These are phyloP conservation scores for Ceratitis capitata DNA, from an alignment of 1,140 invertebrate species.

Conservation along the genomic window DNA sequence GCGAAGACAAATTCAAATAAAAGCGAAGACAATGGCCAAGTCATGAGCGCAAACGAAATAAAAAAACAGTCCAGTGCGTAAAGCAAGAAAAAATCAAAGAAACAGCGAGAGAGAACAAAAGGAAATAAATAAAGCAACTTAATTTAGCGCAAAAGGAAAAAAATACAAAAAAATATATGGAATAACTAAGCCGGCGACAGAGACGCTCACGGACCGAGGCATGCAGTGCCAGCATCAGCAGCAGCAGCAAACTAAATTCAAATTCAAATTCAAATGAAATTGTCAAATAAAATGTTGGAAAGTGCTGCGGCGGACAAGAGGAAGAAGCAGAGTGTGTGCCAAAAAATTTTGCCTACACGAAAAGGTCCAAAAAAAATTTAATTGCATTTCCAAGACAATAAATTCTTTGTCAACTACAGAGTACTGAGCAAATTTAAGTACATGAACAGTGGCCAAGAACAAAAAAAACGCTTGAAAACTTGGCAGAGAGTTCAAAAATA, in stretches of 20 bases:
- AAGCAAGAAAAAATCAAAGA: background rate
- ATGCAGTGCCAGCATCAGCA: background rate
- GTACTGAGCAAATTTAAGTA: conserved; percentile 20
- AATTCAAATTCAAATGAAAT: background rate
- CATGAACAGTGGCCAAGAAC: background rate
- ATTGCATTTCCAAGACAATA: conserved; percentile 27
- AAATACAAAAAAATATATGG: background rate
- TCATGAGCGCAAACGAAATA: too few species aligned
- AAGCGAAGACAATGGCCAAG: background rate
- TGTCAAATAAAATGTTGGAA: conserved; percentile 19
- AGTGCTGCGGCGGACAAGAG: background rate
- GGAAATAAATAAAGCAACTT: background rate
- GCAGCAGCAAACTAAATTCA: background rate
- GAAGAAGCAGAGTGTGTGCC: background rate
- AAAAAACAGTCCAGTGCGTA: background rate
- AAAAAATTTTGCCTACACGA: background rate
- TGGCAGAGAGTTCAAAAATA: too few species aligned
- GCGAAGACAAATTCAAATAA: background rate
- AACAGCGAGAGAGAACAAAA: background rate
- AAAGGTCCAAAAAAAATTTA: background rate
- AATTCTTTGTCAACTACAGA: conserved; percentile 26
- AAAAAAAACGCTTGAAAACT: too few species aligned
- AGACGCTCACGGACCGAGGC: too few species aligned
- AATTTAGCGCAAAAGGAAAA: background rate
- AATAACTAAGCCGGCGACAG: background rate